These are phyloP conservation scores for Herpetotheres cachinnans DNA, from an alignment of 2,113 vertebrate genomes.

Conservation along the genomic window DNA sequence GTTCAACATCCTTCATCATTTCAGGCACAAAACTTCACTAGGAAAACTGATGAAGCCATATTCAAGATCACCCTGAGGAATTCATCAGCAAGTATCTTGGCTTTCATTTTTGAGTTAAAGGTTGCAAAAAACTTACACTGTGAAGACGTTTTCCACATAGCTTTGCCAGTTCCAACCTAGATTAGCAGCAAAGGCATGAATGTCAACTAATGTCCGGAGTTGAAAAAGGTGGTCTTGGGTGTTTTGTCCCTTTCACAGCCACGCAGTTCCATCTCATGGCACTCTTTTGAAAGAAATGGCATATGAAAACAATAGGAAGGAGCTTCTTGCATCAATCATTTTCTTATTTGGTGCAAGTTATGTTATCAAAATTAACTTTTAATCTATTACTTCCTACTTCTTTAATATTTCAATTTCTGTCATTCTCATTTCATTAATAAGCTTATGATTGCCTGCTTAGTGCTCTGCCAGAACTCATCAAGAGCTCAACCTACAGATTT, in stretches of 20 bases:
- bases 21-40: neutral
- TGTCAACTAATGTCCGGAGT: neutral
- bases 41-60: neutral
- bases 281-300: neutral
- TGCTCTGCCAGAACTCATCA: conserved; percentile 44
- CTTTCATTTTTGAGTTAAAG: neutral
- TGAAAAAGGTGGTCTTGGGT: neutral
- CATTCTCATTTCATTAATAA: conserved; percentile 33
- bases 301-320: neutral
- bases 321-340: neutral
- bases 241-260: neutral
- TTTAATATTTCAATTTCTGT: conserved; percentile 41
- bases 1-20: neutral
- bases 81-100: neutral
- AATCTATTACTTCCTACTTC: neutral
- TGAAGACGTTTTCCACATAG: neutral
- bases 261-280: neutral
- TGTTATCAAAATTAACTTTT: conserved; percentile 17
- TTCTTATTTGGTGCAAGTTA: conserved; percentile 2
- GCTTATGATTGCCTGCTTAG: neutral
- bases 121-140: neutral
- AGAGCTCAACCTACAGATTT: conserved; percentile 40
- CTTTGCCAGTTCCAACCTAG: neutral
- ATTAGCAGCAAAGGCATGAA: neutral
- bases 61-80: neutral